Percentiles rank a stretch among this genome's conserved stretches.
Evolutionary conservation across 2,113 vertebrate genomes (phyloP).

Genomic region (Serinus canaria): DNA sequence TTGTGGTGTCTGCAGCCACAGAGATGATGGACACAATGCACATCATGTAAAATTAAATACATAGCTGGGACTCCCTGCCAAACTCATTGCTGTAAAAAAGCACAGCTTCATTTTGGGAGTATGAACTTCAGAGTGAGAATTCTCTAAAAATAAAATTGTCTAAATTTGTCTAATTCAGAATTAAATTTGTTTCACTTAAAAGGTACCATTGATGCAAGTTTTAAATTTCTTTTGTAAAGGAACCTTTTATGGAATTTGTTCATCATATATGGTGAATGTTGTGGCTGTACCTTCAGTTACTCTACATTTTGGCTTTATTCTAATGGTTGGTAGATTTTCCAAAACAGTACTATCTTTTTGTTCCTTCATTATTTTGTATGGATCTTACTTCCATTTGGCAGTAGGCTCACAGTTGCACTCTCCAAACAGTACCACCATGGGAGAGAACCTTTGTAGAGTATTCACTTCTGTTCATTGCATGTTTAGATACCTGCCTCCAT

Average conservation of each 20-base stretch:
- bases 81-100: not conserved
- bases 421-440: not conserved
- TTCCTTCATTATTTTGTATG: not conserved
- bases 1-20: not conserved
- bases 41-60: not conserved
- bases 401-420: not conserved
- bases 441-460: not conserved
- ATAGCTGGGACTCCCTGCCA: not conserved
- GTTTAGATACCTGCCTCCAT: not conserved
- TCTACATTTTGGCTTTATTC: not conserved
- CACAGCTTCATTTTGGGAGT: not conserved
- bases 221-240: not conserved
- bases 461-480: not conserved
- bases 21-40: accelerated
- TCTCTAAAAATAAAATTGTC: not conserved
- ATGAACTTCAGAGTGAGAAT: not conserved
- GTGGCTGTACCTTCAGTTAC: not conserved
- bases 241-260: not conserved
- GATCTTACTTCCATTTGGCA: not conserved
- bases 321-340: not conserved
- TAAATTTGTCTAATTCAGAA: not conserved
- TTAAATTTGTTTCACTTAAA: not conserved
- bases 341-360: not conserved
- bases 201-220: not conserved
- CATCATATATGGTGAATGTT: accelerated